These are phyloP conservation scores for Pangasius djambal DNA, from an alignment of 2,797 vertebrate species.

Conservation along the genomic window DNA sequence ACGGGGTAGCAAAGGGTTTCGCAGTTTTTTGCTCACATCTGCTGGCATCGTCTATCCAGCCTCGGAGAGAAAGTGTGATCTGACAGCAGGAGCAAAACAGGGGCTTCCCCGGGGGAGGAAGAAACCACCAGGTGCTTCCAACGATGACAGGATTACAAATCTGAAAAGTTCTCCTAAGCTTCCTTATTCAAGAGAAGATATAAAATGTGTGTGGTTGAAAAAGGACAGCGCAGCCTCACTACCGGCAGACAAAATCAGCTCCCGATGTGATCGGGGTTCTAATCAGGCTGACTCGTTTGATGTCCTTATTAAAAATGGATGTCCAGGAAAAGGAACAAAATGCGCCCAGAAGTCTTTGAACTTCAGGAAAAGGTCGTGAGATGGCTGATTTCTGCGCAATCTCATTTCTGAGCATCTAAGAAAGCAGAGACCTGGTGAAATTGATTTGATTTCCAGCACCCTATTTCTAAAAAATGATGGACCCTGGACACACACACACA, in stretches of 20 bases:
- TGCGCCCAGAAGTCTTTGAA: constrained; percentile 57
- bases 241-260: constrained; percentile 57
- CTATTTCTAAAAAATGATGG: constrained; percentile 51
- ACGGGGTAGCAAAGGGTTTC: not conserved
- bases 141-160: constrained; percentile 43
- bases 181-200: constrained; percentile 15
- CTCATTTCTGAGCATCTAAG: constrained; percentile 29
- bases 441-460: constrained; percentile 53
- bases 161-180: constrained; percentile 22
- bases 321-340: constrained; percentile 51
- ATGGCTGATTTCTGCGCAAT: constrained; percentile 21
- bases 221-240: constrained; percentile 28
- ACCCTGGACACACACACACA: constrained; percentile 40
- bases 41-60: not conserved
- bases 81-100: constrained; percentile 37
- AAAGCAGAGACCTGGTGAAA: constrained; percentile 45
- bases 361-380: constrained; percentile 57
- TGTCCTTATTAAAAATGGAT: constrained; percentile 72
- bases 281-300: constrained; percentile 67
- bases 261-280: constrained; percentile 56
- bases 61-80: constrained; percentile 1
- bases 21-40: constrained; percentile 2
- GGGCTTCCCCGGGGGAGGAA: constrained; percentile 10
- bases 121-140: constrained; percentile 28
- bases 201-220: not conserved